These are phyloP conservation scores for Eledona agricola DNA, from an alignment of 2,888 invertebrate species.

Conservation along the genomic window DNA sequence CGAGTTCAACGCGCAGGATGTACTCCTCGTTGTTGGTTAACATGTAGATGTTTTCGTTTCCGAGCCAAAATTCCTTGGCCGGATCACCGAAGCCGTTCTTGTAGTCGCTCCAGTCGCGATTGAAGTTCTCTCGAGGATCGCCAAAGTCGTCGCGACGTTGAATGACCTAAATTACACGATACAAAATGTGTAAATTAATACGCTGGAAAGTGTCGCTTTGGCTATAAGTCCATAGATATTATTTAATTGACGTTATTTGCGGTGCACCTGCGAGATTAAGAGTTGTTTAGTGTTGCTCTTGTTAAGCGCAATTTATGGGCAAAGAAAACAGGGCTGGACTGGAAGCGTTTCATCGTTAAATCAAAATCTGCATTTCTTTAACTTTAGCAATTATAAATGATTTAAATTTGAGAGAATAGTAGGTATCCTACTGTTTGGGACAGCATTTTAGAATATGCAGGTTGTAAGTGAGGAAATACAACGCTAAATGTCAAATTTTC, in stretches of 20 bases:
- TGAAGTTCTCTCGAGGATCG: conserved; percentile 88
- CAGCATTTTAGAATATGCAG: too few relatives aligned
- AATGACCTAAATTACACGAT: conserved; percentile 72
- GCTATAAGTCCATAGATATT: conserved; percentile 17
- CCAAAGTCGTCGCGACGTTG: conserved; percentile 90
- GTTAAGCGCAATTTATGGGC: conserved; percentile 21
- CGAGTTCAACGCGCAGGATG: conserved; percentile 84
- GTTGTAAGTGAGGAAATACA: too few relatives aligned
- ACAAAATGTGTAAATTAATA: conserved; percentile 5
- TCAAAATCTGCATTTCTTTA: too few relatives aligned
- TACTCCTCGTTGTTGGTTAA: conserved; percentile 92
- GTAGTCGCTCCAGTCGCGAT: conserved; percentile 91
- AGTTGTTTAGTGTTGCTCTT: conserved; percentile 22
- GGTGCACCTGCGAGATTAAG: conserved; percentile 23
- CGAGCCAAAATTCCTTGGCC: conserved; percentile 90
- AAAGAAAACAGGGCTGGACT: conserved; percentile 21
- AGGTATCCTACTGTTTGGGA: too few relatives aligned
- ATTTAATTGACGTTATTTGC: conserved; percentile 29
- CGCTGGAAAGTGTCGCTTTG: neutral
- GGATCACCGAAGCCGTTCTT: conserved; percentile 94
- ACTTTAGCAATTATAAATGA: too few relatives aligned
- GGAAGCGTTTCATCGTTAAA: too few relatives aligned
- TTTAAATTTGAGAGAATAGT: too few relatives aligned
- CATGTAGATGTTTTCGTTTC: conserved; percentile 94
- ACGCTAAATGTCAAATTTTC: too few relatives aligned